Evolutionary conservation across 2,888 invertebrate species (phyloP).

Genomic region (Melanostoma mellinum): DNA sequence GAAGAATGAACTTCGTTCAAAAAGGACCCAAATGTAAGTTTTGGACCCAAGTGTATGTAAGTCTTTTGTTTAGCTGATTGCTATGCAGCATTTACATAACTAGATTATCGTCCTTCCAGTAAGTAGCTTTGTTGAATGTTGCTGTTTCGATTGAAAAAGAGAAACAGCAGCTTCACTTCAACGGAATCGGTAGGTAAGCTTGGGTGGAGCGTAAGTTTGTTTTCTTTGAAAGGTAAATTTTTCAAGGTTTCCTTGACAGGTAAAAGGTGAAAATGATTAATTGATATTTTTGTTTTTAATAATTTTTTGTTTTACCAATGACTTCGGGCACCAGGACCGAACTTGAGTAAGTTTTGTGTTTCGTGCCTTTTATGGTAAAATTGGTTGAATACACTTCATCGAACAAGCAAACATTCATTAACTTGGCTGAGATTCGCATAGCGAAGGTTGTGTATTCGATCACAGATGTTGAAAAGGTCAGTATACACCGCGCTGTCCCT

Average conservation of each 20-base stretch:
- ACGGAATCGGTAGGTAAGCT: slow-evolving; percentile 58
- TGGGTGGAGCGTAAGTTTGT: background rate
- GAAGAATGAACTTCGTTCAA: slow-evolving; percentile 3
- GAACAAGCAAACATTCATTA: slow-evolving; percentile 33
- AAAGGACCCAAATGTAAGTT: slow-evolving; percentile 35
- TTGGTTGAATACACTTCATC: slow-evolving; percentile 48
- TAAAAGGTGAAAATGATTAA: slow-evolving; percentile 23
- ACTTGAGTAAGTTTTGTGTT: slow-evolving; percentile 52
- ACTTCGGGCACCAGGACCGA: slow-evolving; percentile 3
- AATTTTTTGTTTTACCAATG: no score
- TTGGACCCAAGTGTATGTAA: slow-evolving; percentile 58
- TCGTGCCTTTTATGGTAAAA: slow-evolving; percentile 43
- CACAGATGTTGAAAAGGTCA: slow-evolving; percentile 55
- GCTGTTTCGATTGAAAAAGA: slow-evolving; percentile 35
- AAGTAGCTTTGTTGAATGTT: slow-evolving; percentile 49
- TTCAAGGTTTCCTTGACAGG: slow-evolving; percentile 6
- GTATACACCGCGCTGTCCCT: slow-evolving; percentile 44
- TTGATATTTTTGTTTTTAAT: slow-evolving; percentile 10
- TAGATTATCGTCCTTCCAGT: slow-evolving; percentile 31
- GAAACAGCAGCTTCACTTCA: slow-evolving; percentile 1
- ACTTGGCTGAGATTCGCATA: slow-evolving; percentile 34
- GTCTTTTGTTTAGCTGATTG: slow-evolving; percentile 29
- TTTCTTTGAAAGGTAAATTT: background rate
- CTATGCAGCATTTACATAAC: slow-evolving; percentile 43
- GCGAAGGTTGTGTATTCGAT: slow-evolving; percentile 28